Percentiles rank a stretch among this genome's conserved stretches.
Evolutionary conservation across 2,797 vertebrate genomes (phyloP).

Genomic region (Falco columbarius): DNA sequence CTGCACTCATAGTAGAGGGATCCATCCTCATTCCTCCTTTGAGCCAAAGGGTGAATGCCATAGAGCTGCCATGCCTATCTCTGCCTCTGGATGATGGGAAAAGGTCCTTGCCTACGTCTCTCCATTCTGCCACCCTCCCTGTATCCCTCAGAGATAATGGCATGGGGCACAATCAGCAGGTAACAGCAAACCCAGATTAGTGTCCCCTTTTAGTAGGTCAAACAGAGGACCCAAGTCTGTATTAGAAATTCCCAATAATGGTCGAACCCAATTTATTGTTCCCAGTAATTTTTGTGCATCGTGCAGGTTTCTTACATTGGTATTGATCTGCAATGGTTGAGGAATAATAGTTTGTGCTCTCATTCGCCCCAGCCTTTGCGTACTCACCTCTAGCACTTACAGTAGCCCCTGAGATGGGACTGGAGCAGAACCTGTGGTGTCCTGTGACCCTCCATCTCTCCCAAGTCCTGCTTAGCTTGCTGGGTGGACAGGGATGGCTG

Average conservation of each 20-base stretch:
- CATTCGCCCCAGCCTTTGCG: accelerated
- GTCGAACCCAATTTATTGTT: too few species aligned
- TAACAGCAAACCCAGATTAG: neutral
- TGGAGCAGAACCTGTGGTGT: neutral
- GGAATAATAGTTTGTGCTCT: too few species aligned
- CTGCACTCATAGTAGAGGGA: neutral
- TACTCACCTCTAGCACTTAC: accelerated
- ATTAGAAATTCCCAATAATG: too few species aligned
- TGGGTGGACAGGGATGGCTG: neutral
- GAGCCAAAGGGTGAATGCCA: neutral
- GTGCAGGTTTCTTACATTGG: too few species aligned
- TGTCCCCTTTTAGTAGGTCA: too few species aligned
- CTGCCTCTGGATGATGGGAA: neutral
- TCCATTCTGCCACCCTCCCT: neutral
- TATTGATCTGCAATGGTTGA: too few species aligned
- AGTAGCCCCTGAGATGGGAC: accelerated
- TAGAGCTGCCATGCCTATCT: neutral
- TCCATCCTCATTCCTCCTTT: neutral
- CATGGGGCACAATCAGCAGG: neutral
- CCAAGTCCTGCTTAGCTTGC: neutral
- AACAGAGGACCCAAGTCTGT: too few species aligned
- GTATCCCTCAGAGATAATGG: neutral
- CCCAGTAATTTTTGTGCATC: too few species aligned
- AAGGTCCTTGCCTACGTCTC: neutral
- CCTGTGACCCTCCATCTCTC: neutral